These are phyloP conservation scores for Sylvia borin DNA, from an alignment of 2,797 vertebrate species.

Conservation along the genomic window DNA sequence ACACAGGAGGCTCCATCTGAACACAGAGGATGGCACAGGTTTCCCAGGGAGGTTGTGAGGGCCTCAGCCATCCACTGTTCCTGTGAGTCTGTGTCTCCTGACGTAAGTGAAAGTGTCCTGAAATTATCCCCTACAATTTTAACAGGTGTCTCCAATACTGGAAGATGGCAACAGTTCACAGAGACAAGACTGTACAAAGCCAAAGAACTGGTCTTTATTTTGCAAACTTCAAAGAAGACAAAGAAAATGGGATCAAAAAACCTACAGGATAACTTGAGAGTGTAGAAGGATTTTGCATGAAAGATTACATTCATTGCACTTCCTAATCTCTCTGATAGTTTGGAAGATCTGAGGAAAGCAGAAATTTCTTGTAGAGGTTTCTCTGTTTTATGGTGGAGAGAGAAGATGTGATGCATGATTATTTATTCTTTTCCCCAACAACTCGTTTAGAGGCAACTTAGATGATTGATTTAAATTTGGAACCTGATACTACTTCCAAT, in stretches of 20 bases:
- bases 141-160: accelerated
- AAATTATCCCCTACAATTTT: not conserved
- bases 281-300: not conserved
- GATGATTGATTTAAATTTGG: not conserved
- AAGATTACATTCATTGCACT: not conserved
- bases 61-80: not conserved
- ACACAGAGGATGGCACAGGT: too few species aligned
- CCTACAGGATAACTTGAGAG: not conserved
- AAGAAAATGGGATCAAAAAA: not conserved
- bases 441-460: not conserved
- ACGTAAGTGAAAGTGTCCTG: not conserved
- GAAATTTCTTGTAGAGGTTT: not conserved
- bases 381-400: not conserved
- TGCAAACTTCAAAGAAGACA: not conserved
- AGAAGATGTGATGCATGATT: not conserved
- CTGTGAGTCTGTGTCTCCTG: not conserved
- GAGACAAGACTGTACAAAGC: not conserved
- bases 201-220: not conserved
- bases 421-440: not conserved
- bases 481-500: not conserved
- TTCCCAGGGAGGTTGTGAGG: not conserved
- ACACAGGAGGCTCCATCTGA: not conserved
- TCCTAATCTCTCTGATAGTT: not conserved
- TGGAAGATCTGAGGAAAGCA: not conserved
- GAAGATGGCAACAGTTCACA: not conserved